Evolutionary conservation across 2,113 vertebrate species (phyloP).

Genomic region (Equus quagga): DNA sequence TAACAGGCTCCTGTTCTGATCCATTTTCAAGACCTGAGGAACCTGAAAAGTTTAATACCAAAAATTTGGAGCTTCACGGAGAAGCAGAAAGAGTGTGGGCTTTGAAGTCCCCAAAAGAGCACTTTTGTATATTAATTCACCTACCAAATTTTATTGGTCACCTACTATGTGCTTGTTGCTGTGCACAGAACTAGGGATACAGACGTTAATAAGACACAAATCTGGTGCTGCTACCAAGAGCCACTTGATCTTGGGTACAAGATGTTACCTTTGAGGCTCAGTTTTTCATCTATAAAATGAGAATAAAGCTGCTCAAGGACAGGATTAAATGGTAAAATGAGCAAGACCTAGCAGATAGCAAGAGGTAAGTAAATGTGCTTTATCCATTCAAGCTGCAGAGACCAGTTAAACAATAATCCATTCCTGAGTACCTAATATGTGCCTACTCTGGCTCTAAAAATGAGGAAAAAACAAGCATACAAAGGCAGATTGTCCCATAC

Average conservation of each 20-base stretch:
- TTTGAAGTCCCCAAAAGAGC: too few relatives aligned
- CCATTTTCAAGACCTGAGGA: neutral
- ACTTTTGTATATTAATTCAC: neutral
- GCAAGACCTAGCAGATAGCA: neutral
- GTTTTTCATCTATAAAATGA: neutral
- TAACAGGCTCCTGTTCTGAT: neutral
- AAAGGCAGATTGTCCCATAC: neutral
- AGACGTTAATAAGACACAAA: neutral
- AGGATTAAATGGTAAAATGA: neutral
- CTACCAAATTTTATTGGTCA: neutral
- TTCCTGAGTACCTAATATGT: fast-evolving
- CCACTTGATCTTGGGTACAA: neutral
- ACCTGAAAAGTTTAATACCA: neutral
- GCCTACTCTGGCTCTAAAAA: neutral
- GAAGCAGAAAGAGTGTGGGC: fast-evolving
- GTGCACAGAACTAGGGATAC: neutral
- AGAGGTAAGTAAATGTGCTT: neutral
- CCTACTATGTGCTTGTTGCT: neutral
- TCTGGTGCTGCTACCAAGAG: neutral
- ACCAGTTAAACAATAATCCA: neutral
- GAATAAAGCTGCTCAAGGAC: neutral
- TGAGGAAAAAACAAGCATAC: neutral
- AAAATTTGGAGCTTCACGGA: neutral
- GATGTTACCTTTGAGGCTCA: neutral
- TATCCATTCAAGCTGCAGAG: neutral